These are phyloP conservation scores for Anarrhichthys ocellatus DNA, from an alignment of 2,113 vertebrate species.

Conservation along the genomic window DNA sequence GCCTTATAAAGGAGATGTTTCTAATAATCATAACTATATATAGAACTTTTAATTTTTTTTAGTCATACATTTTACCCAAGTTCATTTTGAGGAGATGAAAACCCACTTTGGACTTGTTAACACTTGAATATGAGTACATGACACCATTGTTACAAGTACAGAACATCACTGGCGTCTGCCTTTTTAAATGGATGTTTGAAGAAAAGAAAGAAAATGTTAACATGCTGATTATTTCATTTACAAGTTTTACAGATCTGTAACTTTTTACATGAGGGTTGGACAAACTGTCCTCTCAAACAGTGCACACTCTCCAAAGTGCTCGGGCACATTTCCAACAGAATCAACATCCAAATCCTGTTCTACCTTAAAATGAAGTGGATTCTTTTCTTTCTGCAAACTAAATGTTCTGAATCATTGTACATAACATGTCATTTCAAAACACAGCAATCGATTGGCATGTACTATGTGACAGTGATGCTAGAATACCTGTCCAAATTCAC, in stretches of 20 bases:
- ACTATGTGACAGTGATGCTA: slow-evolving; percentile 37
- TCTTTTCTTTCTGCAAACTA: slow-evolving; percentile 14
- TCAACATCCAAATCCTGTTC: slow-evolving; percentile 7
- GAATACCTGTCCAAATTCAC: slow-evolving; percentile 45
- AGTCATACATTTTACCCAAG: slow-evolving; percentile 63
- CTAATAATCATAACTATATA: slow-evolving; percentile 41
- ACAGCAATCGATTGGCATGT: slow-evolving; percentile 25
- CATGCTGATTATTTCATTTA: slow-evolving; percentile 78
- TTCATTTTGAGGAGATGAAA: slow-evolving; percentile 68
- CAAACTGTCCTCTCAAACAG: slow-evolving; percentile 50
- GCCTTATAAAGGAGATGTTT: slow-evolving; percentile 58
- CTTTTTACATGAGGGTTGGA: slow-evolving; percentile 69
- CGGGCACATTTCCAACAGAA: background rate
- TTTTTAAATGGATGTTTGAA: slow-evolving; percentile 55
- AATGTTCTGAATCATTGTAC: slow-evolving; percentile 42
- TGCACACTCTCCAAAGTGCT: slow-evolving; percentile 46
- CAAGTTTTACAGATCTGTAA: slow-evolving; percentile 72
- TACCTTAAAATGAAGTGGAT: slow-evolving; percentile 29
- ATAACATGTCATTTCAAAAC: slow-evolving; percentile 33
- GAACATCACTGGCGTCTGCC: slow-evolving; percentile 72
- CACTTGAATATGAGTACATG: slow-evolving; percentile 75
- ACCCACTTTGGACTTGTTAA: slow-evolving; percentile 69
- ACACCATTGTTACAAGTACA: slow-evolving; percentile 77
- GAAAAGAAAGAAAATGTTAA: slow-evolving; percentile 47
- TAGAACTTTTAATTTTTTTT: slow-evolving; percentile 32